These are phyloP conservation scores for Ormyrus pomaceus DNA, from an alignment of 2,888 invertebrate species.

Conservation along the genomic window DNA sequence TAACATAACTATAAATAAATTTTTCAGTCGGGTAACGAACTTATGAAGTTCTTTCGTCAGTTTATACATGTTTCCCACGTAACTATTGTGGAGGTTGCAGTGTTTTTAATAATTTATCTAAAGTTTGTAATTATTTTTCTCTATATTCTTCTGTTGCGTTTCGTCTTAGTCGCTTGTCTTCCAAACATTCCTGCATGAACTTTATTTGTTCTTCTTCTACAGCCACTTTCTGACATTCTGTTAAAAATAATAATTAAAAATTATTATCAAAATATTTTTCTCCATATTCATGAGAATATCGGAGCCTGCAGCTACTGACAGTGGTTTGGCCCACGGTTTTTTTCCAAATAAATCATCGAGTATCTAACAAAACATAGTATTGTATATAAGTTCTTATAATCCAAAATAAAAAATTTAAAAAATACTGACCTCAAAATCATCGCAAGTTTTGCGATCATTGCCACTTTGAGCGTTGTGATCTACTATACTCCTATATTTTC, in stretches of 20 bases:
- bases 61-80: no score
- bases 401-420: not conserved
- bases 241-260: not conserved
- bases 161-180: not conserved
- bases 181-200: not conserved
- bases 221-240: not conserved
- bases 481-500: not conserved
- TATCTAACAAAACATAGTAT: not conserved
- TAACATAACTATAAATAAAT: no score
- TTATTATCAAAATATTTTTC: not conserved
- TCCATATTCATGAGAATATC: not conserved
- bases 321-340: not conserved
- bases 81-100: no score
- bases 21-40: no score
- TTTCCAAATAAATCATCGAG: not conserved
- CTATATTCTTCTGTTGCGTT: not conserved
- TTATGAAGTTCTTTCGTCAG: no score
- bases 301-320: not conserved
- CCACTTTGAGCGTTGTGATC: slow-evolving; percentile 13
- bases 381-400: not conserved
- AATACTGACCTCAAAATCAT: not conserved
- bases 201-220: not conserved
- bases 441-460: not conserved
- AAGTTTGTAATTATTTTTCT: not conserved
- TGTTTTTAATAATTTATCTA: no score